These are phyloP conservation scores for Phragmatobia fuliginosa DNA, from an alignment of 2,888 invertebrate species.

Conservation along the genomic window DNA sequence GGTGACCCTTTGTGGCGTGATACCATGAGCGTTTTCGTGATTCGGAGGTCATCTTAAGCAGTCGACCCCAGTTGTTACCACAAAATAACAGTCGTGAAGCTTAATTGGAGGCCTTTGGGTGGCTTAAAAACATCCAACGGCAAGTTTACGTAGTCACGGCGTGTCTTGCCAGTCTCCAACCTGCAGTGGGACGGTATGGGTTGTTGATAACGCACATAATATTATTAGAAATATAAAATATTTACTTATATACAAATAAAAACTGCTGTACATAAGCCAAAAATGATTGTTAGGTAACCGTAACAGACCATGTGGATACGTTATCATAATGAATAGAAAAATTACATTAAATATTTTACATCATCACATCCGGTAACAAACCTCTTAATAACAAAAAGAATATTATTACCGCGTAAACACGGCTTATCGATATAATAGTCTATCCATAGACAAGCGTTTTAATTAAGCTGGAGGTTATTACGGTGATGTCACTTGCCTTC, in stretches of 20 bases:
- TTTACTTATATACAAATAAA: background rate
- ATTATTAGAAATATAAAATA: background rate
- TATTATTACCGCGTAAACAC: constrained; percentile 38
- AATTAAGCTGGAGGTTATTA: constrained; percentile 68
- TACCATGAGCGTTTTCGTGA: too few relatives aligned
- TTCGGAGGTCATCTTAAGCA: too few relatives aligned
- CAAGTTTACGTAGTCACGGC: too few relatives aligned
- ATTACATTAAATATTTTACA: background rate
- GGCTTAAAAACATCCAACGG: too few relatives aligned
- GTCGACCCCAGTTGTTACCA: too few relatives aligned
- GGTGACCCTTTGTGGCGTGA: too few relatives aligned
- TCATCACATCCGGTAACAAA: constrained; percentile 7
- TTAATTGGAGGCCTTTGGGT: too few relatives aligned
- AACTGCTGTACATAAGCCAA: background rate
- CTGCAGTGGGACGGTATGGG: too few relatives aligned
- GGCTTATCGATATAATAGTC: constrained; percentile 56
- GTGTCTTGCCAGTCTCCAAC: too few relatives aligned
- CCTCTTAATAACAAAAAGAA: constrained; percentile 41
- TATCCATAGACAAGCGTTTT: constrained; percentile 64
- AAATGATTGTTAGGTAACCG: background rate
- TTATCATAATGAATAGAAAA: background rate
- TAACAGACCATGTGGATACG: too few relatives aligned
- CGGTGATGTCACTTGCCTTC: constrained; percentile 52
- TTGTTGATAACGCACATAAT: too few relatives aligned
- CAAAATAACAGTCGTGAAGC: too few relatives aligned